Evolutionary conservation across 2,113 vertebrate genomes (phyloP), one percentile per base, ranked within the genome.

Genomic region (Sinosuthora webbiana): DNA sequence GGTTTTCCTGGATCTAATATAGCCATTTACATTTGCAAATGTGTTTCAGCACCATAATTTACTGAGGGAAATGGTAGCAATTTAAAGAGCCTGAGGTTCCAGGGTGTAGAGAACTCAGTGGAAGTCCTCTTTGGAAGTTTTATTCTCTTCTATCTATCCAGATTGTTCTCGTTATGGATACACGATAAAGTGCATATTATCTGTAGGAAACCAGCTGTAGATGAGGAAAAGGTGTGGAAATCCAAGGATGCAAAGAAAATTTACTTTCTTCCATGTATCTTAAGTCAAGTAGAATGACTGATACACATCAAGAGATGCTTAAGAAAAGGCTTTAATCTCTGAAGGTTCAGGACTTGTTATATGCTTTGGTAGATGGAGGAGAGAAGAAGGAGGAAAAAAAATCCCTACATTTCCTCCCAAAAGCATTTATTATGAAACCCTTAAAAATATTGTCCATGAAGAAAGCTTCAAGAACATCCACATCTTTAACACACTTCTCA

Each of bases 1-100:
- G 22, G 44, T 55, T 89, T 97, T 94, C 60, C 80, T 94, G 64
- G 88, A 94, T 65, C 57, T 87, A 91, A 95, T 82, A 95, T 3
- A 93, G 86, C 92, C 52, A 94, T 96, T 96, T 96, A 84, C 84
- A 80, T 94, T 84, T 87, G 92, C 75, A 81, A 96, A 94, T 91
- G 70, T 83, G 57, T 96, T 89, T 87, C 93, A 93, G 87, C 77
- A 93, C 82, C 67, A 56, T 96, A 96, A 96, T 97, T 98, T 97
- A 69, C 80, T 52, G 65, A 94, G 78, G 82, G 65, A 97, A 96
- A 91, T 78, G 50, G 89, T 55, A 94, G 50, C 83, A 96, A 96
- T 98, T 96, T 94, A 87, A 94, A 93, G n/a, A 94, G 81, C 89
- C 37, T 67, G 9, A 15, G 13, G 31, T 23, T n/a, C 11, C 37